A percentile compares a stretch with the other conserved stretches of the same genome.
phyloP scores from a whole-genome alignment of 2,888 invertebrate species.

The Dryocosmus kuriphilus region DNA sequence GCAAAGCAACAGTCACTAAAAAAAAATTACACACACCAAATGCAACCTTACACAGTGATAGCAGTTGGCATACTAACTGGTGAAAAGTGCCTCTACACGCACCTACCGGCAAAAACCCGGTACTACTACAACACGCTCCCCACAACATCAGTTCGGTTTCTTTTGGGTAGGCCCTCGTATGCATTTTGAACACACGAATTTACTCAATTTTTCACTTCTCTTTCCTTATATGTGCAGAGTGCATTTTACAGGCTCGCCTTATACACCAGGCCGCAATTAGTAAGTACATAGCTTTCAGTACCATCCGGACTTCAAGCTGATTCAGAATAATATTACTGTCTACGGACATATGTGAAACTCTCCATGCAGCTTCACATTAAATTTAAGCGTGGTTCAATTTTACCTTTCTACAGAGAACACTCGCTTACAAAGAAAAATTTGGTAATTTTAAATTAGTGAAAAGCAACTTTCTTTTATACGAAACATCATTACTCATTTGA shows the following conservation, averaged over 20 bases:
- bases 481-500: neutral
- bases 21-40: too few relatives aligned
- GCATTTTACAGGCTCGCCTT: slow-evolving; percentile 16
- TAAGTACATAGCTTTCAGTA: slow-evolving; percentile 3
- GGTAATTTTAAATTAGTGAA: neutral
- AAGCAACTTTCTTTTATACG: too few relatives aligned
- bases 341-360: slow-evolving; percentile 10
- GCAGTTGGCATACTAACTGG: too few relatives aligned
- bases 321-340: slow-evolving; percentile 18
- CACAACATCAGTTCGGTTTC: too few relatives aligned
- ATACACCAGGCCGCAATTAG: slow-evolving; percentile 22
- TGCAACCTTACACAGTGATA: too few relatives aligned
- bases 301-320: neutral
- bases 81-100: too few relatives aligned
- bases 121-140: too few relatives aligned
- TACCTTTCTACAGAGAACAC: neutral
- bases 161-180: too few relatives aligned
- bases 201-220: neutral
- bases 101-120: too few relatives aligned
- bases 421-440: neutral
- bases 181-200: neutral
- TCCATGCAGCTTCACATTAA: slow-evolving; percentile 23
- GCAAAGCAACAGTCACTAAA: too few relatives aligned
- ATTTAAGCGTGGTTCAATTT: neutral
- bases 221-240: neutral